phyloP scores from a whole-genome alignment of 2,797 vertebrate species.

The Hydrocynus forskahlii region DNA sequence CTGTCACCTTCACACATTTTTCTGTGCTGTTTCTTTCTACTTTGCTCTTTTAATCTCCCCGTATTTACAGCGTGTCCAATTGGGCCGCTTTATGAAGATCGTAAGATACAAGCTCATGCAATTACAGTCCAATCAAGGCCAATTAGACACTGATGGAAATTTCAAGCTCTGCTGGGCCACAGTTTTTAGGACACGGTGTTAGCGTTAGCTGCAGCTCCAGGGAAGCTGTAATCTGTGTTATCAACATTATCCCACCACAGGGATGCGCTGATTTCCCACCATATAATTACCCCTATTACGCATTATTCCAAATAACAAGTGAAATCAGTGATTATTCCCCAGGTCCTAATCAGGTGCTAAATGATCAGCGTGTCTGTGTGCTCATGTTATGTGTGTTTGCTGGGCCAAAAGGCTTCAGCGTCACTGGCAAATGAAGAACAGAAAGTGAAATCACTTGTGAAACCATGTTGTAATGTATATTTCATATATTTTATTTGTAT shows the following conservation, averaged over 20 bases:
- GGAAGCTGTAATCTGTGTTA: slow-evolving; percentile 56
- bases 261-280: slow-evolving; percentile 41
- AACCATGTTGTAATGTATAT: too few species aligned
- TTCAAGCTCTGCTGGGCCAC: slow-evolving; percentile 62
- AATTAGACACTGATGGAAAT: slow-evolving; percentile 72
- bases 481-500: too few species aligned
- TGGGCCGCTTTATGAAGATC: slow-evolving; percentile 74
- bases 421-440: neutral
- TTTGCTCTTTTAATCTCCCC: slow-evolving; percentile 12
- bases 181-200: slow-evolving; percentile 48
- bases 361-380: slow-evolving; percentile 31
- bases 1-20: slow-evolving; percentile 6
- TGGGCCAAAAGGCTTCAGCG: neutral
- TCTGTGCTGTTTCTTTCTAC: slow-evolving; percentile 47
- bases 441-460: neutral
- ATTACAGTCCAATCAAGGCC: slow-evolving; percentile 76
- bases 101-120: slow-evolving; percentile 58
- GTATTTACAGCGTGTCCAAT: slow-evolving; percentile 61
- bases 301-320: slow-evolving; percentile 60
- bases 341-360: slow-evolving; percentile 60
- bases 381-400: neutral
- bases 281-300: slow-evolving; percentile 55
- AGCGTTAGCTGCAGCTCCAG: slow-evolving; percentile 51
- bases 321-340: slow-evolving; percentile 56
- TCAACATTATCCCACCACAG: slow-evolving; percentile 55